Conservation (phyloP, 2,113 vertebrate species). For the Deroptyus accipitrinus region DNA sequence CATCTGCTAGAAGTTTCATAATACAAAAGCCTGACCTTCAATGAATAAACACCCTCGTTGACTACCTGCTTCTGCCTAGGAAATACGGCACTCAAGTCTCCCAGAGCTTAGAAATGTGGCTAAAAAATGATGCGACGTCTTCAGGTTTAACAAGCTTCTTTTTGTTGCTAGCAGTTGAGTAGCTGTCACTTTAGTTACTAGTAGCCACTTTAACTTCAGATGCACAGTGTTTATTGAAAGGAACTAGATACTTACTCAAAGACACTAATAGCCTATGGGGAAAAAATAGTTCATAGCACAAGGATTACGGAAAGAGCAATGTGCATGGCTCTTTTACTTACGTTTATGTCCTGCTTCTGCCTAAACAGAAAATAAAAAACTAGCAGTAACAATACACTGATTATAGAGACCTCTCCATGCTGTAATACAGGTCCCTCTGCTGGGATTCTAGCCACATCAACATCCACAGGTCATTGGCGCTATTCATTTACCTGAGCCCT, state of each 20-base stretch:
- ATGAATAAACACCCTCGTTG: constrained; percentile 77
- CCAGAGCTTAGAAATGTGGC: not conserved
- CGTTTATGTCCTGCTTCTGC: not conserved
- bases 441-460: not conserved
- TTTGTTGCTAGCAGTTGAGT: not conserved
- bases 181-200: constrained; percentile 51
- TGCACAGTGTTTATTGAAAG: constrained; percentile 49
- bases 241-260: constrained; percentile 56
- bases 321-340: not conserved
- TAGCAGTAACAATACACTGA: not conserved
- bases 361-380: constrained; percentile 24
- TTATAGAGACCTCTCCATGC: not conserved
- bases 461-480: not conserved
- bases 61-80: constrained; percentile 69
- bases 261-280: constrained; percentile 41
- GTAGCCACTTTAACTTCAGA: constrained; percentile 49
- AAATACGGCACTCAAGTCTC: constrained; percentile 49
- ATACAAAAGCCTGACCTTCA: constrained; percentile 89
- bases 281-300: constrained; percentile 32
- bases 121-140: constrained; percentile 32
- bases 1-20: constrained; percentile 86
- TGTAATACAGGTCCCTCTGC: not conserved
- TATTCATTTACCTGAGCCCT: not conserved
- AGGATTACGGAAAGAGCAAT: not conserved
- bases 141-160: constrained; percentile 43